Evolutionary conservation across 2,113 vertebrate species (phyloP).

Genomic region (Microtus montanus): DNA sequence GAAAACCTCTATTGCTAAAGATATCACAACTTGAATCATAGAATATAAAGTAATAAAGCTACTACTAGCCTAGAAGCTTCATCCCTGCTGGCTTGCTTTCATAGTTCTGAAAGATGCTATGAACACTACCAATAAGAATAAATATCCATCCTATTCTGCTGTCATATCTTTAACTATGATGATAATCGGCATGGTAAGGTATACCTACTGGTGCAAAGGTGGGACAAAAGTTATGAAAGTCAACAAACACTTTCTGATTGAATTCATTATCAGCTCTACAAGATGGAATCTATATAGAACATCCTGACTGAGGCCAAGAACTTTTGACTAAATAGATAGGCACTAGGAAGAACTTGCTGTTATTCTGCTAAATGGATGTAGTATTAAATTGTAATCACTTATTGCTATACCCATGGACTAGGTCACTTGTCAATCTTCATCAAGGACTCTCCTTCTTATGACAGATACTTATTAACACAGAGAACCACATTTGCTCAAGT

Average conservation of each 20-base stretch:
- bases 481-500: background rate
- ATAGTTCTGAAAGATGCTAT: background rate
- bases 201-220: background rate
- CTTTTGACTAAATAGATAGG: background rate
- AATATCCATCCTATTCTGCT: background rate
- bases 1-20: background rate
- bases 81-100: background rate
- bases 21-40: background rate
- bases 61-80: background rate
- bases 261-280: background rate
- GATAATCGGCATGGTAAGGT: background rate
- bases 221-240: background rate
- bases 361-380: background rate
- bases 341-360: background rate
- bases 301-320: background rate
- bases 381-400: background rate
- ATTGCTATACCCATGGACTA: background rate
- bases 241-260: background rate
- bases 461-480: background rate
- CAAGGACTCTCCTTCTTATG: background rate
- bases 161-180: background rate
- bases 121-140: background rate
- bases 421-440: background rate
- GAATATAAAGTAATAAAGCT: background rate
- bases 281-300: background rate